Evolutionary conservation across 53 echinoderm and acorn worm species (phyloP).

Genomic region (Paracentrotus lividus): DNA sequence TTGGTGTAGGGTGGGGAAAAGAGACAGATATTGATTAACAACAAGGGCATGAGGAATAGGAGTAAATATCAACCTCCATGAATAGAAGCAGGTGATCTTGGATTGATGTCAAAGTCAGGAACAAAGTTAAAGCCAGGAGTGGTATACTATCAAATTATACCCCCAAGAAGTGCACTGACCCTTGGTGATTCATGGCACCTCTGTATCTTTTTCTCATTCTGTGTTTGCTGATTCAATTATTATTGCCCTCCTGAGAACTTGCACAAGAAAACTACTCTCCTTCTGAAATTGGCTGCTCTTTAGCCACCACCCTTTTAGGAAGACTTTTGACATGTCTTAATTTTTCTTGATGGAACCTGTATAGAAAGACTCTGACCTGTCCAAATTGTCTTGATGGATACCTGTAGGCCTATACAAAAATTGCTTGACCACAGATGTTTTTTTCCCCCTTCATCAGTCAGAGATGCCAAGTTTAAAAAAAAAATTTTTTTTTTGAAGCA

Average conservation of each 20-base stretch:
- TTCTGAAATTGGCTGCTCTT: too few species aligned
- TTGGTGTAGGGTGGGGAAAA: background rate
- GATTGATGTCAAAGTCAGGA: background rate
- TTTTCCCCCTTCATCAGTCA: too few species aligned
- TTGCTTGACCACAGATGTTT: too few species aligned
- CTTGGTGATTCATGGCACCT: background rate
- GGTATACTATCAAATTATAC: conserved; percentile 1
- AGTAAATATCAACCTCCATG: background rate
- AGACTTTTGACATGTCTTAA: too few species aligned
- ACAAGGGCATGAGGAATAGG: background rate
- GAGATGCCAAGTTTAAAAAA: too few species aligned
- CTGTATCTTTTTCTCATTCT: background rate
- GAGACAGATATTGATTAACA: background rate
- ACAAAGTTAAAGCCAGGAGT: background rate
- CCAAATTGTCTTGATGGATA: too few species aligned
- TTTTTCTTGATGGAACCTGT: too few species aligned
- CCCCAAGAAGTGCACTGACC: background rate
- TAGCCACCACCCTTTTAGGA: too few species aligned
- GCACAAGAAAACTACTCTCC: background rate
- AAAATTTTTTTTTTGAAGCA: too few species aligned
- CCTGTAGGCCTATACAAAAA: too few species aligned
- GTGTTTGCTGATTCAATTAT: background rate
- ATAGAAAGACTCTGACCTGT: too few species aligned
- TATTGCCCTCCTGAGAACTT: background rate
- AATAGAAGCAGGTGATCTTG: conserved; percentile 9